Conservation (phyloP, 1,140 invertebrate genomes). For the Globodera rostochiensis region DNA sequence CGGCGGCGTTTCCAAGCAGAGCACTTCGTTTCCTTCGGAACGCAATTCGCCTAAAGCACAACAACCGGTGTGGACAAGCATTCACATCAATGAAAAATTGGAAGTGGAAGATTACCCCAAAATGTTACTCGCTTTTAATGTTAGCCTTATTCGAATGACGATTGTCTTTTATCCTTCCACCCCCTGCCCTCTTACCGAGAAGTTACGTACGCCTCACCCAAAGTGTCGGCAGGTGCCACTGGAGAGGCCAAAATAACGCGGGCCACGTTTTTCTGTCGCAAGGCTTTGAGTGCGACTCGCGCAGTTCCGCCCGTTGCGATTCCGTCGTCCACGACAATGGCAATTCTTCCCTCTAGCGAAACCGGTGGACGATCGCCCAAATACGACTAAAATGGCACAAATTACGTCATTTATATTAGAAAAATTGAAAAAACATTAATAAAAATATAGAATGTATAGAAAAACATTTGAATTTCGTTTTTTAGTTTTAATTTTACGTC, state of each 20-base stretch:
- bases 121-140: neutral
- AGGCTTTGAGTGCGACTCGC: constrained; percentile 29
- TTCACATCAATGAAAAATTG: no score
- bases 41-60: constrained; percentile 24
- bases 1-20: constrained; percentile 26
- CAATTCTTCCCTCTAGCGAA: constrained; percentile 17
- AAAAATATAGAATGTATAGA: no score
- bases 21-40: constrained; percentile 30
- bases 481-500: no score
- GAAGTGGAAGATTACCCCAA: neutral
- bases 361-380: constrained; percentile 21
- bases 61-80: neutral
- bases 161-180: no score
- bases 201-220: neutral
- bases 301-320: constrained; percentile 31
- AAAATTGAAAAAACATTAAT: no score
- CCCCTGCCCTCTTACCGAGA: no score
- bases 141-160: no score
- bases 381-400: constrained; percentile 19
- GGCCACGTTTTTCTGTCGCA: constrained; percentile 24
- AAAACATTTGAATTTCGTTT: no score
- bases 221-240: constrained; percentile 24
- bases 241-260: constrained; percentile 19
- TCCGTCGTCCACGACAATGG: constrained; percentile 34
- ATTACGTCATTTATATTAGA: no score